These are phyloP conservation scores for Abrostola triplasia DNA, from an alignment of 2,888 invertebrate genomes.

Conservation along the genomic window DNA sequence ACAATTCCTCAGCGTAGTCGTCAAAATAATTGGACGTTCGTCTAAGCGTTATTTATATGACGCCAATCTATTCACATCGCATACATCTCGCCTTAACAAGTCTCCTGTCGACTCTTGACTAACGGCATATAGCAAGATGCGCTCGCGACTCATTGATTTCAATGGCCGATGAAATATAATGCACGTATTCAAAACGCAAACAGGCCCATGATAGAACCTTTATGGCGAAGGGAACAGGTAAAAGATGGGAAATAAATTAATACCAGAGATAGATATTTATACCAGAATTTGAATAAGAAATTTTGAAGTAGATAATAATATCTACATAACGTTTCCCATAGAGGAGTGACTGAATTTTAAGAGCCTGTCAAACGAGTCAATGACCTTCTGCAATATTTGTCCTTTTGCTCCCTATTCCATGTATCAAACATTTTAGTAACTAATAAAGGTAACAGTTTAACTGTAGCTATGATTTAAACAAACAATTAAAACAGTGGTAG, in stretches of 20 bases:
- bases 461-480: constrained; percentile 41
- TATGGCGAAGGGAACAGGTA: constrained; percentile 31
- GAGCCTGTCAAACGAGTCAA: no score
- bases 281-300: constrained; percentile 3
- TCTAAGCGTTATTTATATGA: constrained; percentile 40
- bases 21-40: constrained; percentile 37
- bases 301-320: constrained; percentile 6
- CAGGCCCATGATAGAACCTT: constrained; percentile 32
- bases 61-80: constrained; percentile 39
- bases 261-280: background rate
- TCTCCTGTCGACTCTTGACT: constrained; percentile 32
- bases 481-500: constrained; percentile 35
- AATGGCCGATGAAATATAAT: constrained; percentile 61
- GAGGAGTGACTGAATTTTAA: no score
- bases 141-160: constrained; percentile 63
- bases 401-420: no score
- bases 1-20: constrained; percentile 7
- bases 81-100: constrained; percentile 41
- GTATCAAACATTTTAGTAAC: no score
- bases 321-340: no score
- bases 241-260: constrained; percentile 19
- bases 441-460: no score
- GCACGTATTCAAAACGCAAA: constrained; percentile 40
- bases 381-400: no score
- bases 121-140: constrained; percentile 59